Percentiles rank a stretch among this genome's conserved stretches.
These are phyloP conservation scores for Chelonus insularis DNA, from an alignment of 1,140 invertebrate genomes.

Conservation along the genomic window DNA sequence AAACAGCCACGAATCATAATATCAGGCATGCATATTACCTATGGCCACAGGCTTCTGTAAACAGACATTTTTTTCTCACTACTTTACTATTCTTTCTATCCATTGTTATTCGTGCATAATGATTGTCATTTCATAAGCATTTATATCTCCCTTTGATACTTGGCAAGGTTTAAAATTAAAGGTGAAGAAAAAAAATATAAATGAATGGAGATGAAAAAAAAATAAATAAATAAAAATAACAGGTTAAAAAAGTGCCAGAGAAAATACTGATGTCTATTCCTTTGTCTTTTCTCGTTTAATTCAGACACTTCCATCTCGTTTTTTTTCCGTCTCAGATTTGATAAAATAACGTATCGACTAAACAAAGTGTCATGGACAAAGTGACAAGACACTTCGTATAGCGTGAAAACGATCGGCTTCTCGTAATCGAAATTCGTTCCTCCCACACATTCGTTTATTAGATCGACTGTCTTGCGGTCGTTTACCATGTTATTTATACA, in stretches of 20 bases:
- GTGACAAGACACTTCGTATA: conserved; percentile 36
- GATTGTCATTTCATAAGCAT: conserved; percentile 15
- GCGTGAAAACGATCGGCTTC: conserved; percentile 42
- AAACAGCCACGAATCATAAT: conserved; percentile 26
- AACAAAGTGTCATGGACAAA: conserved; percentile 52
- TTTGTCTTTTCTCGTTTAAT: not conserved
- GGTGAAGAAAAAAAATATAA: not conserved
- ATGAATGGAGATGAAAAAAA: not conserved
- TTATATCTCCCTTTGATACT: not conserved
- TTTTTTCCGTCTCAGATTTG: not conserved
- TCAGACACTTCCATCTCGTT: not conserved
- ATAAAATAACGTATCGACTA: conserved; percentile 41
- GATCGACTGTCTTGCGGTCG: conserved; percentile 33
- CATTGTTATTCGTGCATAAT: conserved; percentile 8
- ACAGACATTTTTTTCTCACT: conserved; percentile 26
- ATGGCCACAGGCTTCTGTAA: conserved; percentile 22
- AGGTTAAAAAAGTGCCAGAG: not conserved
- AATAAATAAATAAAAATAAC: not conserved
- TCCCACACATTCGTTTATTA: conserved; percentile 27
- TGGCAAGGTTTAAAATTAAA: not conserved
- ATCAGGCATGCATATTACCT: conserved; percentile 27
- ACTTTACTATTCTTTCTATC: conserved; percentile 5
- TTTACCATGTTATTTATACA: conserved; percentile 24
- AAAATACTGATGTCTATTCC: not conserved
- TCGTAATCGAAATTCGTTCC: conserved; percentile 36